Evolutionary conservation across 2,113 vertebrate genomes (phyloP), one percentile per base, ranked within the genome.

Genomic region (Cinclus cinclus): DNA sequence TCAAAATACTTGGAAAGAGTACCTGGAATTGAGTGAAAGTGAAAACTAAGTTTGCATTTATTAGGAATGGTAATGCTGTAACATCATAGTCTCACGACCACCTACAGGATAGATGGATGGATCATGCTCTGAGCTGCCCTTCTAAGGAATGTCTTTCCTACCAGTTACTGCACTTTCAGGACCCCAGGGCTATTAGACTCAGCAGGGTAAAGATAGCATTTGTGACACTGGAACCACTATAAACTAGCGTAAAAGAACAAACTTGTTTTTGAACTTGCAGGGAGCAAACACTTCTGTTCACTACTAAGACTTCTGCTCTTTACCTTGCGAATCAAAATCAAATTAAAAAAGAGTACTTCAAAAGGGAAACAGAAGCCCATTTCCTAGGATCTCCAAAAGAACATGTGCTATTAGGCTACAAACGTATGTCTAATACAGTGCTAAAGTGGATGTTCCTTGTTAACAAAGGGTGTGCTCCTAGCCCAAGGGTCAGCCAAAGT

Each of bases 391-490:
- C 9, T 73, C 31, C 28, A 80, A 49, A 16, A 35, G 44, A 83
- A 71, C 14, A 30, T 0, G 0, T 1, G 2, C 19, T 77, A 18
- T 52, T 50, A 77, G 20, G 15, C 50, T 62, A 74, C 10, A 41
- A 31, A 35, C 16, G 47, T 14, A n/a, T 2, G 16, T 17, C 52
- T 47, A 65, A 67, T 4, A 20, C 6, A 56, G 39, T 20, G 46
- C 31, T 87, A 52, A 80, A 84, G 47, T 16, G 14, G 39, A 59
- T 30, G 15, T 3, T 68, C 33, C 35, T 85, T 10, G 7, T 24
- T 41, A 69, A 47, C 0, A 0, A 77, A 39, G 55, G 28, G 47
- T 42, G 13, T 19, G 31, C 35, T 59, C 52, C 27, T 33, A 71
- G n/a, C 27, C 37, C 49, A 64, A 62, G 56, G 11, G 35, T 23